phyloP scores from a whole-genome alignment of 2,113 vertebrate species.

The Pseudopipra pipra region DNA sequence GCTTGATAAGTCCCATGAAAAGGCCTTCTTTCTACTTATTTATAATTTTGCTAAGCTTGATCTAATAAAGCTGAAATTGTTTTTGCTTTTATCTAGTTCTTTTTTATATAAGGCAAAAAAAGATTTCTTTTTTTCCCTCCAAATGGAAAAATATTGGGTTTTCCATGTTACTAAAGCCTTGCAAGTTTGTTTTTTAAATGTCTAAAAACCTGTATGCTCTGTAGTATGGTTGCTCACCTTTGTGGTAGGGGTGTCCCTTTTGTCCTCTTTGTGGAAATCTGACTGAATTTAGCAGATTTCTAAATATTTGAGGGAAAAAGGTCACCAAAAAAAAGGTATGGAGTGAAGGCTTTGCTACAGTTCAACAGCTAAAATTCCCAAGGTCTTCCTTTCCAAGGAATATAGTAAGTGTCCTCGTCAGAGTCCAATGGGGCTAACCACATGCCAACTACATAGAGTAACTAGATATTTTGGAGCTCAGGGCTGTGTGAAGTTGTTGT shows the following conservation, averaged over 20 bases:
- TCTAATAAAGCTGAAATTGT: background rate
- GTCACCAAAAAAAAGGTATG: background rate
- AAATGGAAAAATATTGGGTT: background rate
- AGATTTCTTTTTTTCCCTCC: background rate
- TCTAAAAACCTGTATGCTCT: background rate
- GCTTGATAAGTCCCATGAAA: background rate
- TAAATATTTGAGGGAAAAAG: background rate
- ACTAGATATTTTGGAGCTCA: background rate
- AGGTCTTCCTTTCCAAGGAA: background rate
- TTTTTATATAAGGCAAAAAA: background rate
- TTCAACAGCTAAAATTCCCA: background rate
- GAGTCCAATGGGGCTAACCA: background rate
- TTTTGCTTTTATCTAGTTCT: background rate
- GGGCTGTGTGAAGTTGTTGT: background rate
- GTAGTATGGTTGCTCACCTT: background rate
- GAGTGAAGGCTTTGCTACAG: background rate
- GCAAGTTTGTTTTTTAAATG: background rate
- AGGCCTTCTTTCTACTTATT: background rate
- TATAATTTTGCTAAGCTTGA: background rate
- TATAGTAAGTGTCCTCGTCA: rapidly evolving
- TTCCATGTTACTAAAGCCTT: background rate
- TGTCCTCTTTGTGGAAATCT: background rate
- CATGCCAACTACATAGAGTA: background rate
- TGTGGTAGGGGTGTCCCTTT: background rate
- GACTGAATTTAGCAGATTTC: background rate